Evolutionary conservation across 2,797 vertebrate species (phyloP), one percentile per base, ranked within the genome.

Genomic region (Adelosebastes latens): DNA sequence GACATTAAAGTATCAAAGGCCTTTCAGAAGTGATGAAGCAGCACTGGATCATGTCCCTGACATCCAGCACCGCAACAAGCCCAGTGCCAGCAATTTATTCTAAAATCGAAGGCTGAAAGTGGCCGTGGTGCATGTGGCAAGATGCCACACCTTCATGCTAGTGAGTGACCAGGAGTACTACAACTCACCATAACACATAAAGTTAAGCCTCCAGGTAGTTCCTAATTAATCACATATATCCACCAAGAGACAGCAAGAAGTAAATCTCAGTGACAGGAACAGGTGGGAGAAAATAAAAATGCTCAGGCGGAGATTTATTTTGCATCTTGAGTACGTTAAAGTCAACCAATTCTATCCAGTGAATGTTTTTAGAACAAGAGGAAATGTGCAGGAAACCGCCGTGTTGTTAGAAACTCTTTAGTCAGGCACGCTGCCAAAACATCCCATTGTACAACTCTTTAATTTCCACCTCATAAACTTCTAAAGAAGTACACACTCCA

Each of bases 401-500:
- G 58, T 65, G 75, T 75, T 59, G 66, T 74, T 75, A 59, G 6
- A 82, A 88, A 75, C 65, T 68, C 5, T 71, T 75, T 36, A 63
- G 9, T 72, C 49, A 72, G 82, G 78, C 80, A 66, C 0, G 5
- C 61, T 62, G 80, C 78, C 86, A 61, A 61, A 76, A 60, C 59
- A 81, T 87, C 77, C 72, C 27, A 65, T 59, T 2, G 5, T 39
- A 67, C 68, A 69, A 68, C 70, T 67, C 55, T 75, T 86, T 80
- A 77, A 80, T 90, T 85, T 87, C 85, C 80, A 85, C 78, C 82
- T 80, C 73, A 76, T 88, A 90, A 87, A 86, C 73, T 6, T 83
- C 79, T 72, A 63, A 82, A 67, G 79, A 89, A 63, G 69, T 2
- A 46, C 42, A 62, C 79, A 67, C 73, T 79, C 61, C 65, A 79